Evolutionary conservation across 2,797 vertebrate species (phyloP), one percentile per base, ranked within the genome.

Genomic region (Carapus acus): DNA sequence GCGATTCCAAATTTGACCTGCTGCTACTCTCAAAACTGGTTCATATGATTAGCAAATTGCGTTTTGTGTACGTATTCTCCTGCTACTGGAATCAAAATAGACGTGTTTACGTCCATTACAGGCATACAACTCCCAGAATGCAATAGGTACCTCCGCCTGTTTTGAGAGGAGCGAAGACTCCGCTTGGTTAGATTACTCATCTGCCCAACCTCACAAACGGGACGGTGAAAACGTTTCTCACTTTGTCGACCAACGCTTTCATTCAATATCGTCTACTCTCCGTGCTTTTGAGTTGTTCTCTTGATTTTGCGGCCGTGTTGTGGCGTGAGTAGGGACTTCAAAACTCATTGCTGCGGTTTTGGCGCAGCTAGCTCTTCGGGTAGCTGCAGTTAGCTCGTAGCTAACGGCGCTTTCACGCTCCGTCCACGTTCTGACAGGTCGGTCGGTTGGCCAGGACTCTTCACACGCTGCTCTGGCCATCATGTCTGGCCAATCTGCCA

Each of bases 81-180:
- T 5, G 8, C 1, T 43, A 41, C 41, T 1, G 4, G 0, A 2
- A 19, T 2, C 7, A 37, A 55, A 8, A 2, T 11, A 2, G 41
- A 1, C 2, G 2, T 53, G 24, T 49, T 67, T 52, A 54, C 49
- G 1, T 7, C 34, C 15, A n/a, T 1, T 2, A 19, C 1, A 13
- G 62, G 70, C 89, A 88, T 87, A 63, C 84, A 86, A 68, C 16
- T 85, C 85, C 89, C 88, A 85, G 18, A 45, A n/a, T 29, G n/a
- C 75, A 62, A 18, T 23, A 14, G 43, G 58, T 27, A 50, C 52
- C 48, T 42, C 69, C 73, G 70, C 65, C 70, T 74, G 71, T 79
- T 75, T 80, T 76, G 61, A 84, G 52, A 65, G 53, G 70, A 71
- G 49, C 55, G 65, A 72, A 62, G 76, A 75, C 70, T 78, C 67